Percentiles rank a stretch among this genome's conserved stretches.
Conservation (phyloP, 2,113 vertebrate genomes). For the Lagopus leucura region DNA sequence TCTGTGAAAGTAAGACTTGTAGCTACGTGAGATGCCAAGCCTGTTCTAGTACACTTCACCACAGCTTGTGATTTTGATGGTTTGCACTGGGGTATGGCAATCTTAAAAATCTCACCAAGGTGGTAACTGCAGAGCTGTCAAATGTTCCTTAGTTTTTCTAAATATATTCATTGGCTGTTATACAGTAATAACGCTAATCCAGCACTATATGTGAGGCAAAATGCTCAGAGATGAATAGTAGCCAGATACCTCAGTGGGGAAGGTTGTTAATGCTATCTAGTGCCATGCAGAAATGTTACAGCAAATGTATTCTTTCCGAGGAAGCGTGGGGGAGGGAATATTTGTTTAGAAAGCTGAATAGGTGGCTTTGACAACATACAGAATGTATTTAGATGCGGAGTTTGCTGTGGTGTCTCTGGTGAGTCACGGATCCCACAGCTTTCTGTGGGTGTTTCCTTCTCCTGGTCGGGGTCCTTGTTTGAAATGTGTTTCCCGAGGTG, state of each 20-base stretch:
- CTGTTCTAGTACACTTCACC: not conserved
- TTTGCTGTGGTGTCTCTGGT: not conserved
- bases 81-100: not conserved
- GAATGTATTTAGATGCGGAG: rapidly evolving
- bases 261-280: not conserved
- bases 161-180: not conserved
- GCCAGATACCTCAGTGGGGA: not conserved
- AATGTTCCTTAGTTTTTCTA: not conserved
- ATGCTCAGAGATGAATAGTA: not conserved
- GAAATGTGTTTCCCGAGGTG: not conserved
- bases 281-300: not conserved
- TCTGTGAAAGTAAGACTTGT: not conserved
- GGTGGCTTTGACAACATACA: not conserved
- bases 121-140: not conserved
- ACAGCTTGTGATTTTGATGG: not conserved
- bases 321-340: not conserved
- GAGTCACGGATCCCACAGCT: not conserved
- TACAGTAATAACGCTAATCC: not conserved
- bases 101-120: not conserved
- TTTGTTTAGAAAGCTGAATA: not conserved
- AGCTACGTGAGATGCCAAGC: not conserved
- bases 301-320: not conserved
- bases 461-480: not conserved
- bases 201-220: not conserved
- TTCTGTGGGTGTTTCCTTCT: rapidly evolving